Conservation (phyloP, 1,140 invertebrate genomes). For the Metopolophium dirhodum region DNA sequence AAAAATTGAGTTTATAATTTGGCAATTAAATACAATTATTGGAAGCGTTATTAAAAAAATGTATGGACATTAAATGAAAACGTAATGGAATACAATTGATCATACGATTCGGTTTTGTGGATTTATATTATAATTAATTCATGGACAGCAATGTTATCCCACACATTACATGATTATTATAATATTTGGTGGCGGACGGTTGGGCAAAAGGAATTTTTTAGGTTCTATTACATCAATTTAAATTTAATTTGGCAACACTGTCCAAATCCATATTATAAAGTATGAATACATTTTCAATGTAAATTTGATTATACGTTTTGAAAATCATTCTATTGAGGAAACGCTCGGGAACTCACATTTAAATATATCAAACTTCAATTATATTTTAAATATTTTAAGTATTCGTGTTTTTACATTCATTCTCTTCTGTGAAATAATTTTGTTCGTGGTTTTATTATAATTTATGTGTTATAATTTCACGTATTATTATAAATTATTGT, state of each 20-base stretch:
- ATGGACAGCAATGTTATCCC: background rate
- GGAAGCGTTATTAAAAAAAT: background rate
- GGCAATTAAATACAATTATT: background rate
- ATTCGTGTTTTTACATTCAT: background rate
- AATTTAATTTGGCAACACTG: background rate
- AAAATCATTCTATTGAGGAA: background rate
- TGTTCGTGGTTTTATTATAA: background rate
- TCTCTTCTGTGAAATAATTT: background rate
- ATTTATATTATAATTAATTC: background rate
- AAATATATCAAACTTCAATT: background rate
- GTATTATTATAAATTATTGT: background rate
- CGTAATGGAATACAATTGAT: background rate
- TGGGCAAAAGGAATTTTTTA: background rate
- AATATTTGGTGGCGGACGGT: background rate
- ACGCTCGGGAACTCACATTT: background rate
- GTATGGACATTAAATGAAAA: background rate
- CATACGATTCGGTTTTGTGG: background rate
- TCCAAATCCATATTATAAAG: background rate
- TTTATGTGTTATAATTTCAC: background rate
- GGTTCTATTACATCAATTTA: background rate
- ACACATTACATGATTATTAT: background rate
- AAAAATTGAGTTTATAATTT: background rate
- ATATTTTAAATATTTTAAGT: conserved; percentile 9
- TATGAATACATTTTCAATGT: background rate
- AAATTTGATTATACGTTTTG: background rate